Base-by-base conservation (phyloP, 1,140 invertebrate species). In the Triops longicaudatus region DNA sequence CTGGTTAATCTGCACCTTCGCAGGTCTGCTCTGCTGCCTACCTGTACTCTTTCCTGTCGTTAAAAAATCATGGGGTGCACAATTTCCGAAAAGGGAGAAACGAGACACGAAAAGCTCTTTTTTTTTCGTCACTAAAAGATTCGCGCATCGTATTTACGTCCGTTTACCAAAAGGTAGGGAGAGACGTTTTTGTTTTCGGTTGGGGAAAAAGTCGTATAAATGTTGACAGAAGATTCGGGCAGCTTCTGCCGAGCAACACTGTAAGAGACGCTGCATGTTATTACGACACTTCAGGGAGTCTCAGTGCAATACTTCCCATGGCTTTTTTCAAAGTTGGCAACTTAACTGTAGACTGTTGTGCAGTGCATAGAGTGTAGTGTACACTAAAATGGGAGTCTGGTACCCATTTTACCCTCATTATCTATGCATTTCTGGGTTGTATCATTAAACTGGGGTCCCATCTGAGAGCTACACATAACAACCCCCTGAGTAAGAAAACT, bases 361-460 rank as follows among this genome's bases (percentile, higher is more conserved):
- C n/a, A n/a, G n/a, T 37, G 31, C 7, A 7, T 37, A 2, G 31
- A 37, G 31, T 37, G 31, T 37, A 37, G 31, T 37, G 31, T 2
- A 37, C 31, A 4, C 31, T 37, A 37, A 37, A 37, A 37, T 37
- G 31, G 31, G 31, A 37, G 31, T 37, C 31, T 37, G 31, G 31
- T 37, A 37, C 31, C 50, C 50, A 63, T 63, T 63, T 63, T 22
- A 63, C 50, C 50, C 50, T 63, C 50, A 63, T 63, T 63, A 63
- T 63, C 14, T 22, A 63, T 63, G 50, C 50, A 63, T 63, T 44
- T 63, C 50, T 63, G 50, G 50, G 22, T 22, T 63, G 10, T 63
- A 17, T 63, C 50, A 63, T 63, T 63, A 63, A 63, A 17, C 50
- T 17, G 7, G 2, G 2, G 31, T 63, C 50, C 50, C 14, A 22